Percentiles rank a stretch among this genome's conserved stretches.
Conservation (phyloP, 35 echinoderm and acorn worm genomes). For the Holothuria glaberrima region DNA sequence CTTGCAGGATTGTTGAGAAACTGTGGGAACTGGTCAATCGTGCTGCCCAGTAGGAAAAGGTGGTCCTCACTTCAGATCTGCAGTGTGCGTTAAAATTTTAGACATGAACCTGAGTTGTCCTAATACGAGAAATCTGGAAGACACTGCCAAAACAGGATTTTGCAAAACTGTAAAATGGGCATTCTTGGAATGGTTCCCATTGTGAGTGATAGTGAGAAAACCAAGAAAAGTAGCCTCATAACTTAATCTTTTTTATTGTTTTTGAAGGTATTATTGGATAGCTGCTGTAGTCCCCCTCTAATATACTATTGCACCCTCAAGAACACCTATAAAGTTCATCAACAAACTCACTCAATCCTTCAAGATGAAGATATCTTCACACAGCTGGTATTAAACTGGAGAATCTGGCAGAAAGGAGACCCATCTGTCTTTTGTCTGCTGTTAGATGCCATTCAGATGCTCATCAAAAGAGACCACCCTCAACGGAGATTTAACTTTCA, state of each 20-base stretch:
- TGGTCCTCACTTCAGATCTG: no score
- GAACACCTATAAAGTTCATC: slow-evolving; percentile 74
- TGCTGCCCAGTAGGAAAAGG: no score
- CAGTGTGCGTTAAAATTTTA: no score
- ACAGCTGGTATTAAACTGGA: slow-evolving; percentile 83
- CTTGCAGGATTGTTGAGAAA: no score
- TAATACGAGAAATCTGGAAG: no score
- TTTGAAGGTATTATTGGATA: slow-evolving; percentile 86
- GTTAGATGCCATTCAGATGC: slow-evolving; percentile 62
- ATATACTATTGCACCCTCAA: slow-evolving; percentile 72
- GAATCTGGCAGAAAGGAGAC: slow-evolving; percentile 81
- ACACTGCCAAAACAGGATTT: no score
- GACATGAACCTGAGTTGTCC: no score
- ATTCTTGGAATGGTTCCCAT: no score
- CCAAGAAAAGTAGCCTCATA: no score
- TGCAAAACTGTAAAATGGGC: no score
- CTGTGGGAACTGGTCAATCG: no score
- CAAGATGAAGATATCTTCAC: slow-evolving; percentile 76
- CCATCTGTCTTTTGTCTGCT: slow-evolving; percentile 68
- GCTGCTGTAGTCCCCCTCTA: slow-evolving; percentile 78
- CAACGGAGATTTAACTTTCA: slow-evolving; percentile 77
- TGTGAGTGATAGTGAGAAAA: no score
- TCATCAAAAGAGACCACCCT: slow-evolving; percentile 74
- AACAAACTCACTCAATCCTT: slow-evolving; percentile 76
- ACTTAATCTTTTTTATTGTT: slow-evolving; percentile 14